phyloP scores from a whole-genome alignment of 2,888 invertebrate species.

The Erebia palarica region DNA sequence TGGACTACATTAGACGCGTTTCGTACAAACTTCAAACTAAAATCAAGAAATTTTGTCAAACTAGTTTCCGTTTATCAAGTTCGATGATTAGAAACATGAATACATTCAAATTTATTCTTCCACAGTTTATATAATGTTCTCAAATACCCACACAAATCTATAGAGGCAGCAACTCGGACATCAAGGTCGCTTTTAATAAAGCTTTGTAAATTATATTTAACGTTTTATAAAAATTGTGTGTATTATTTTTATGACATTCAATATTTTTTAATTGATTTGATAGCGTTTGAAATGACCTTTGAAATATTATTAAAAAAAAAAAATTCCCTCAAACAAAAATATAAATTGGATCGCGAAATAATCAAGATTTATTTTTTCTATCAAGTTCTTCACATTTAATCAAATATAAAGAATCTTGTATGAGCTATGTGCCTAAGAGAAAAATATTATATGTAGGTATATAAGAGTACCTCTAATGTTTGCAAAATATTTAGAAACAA shows the following conservation, averaged over 20 bases:
- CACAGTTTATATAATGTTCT: constrained; percentile 44
- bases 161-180: constrained; percentile 35
- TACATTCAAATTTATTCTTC: constrained; percentile 46
- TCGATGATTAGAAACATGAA: constrained; percentile 40
- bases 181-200: constrained; percentile 41
- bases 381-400: too few relatives aligned
- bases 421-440: too few relatives aligned
- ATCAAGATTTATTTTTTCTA: too few relatives aligned
- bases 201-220: constrained; percentile 30
- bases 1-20: constrained; percentile 20
- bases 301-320: constrained; percentile 1
- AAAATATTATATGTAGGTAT: too few relatives aligned
- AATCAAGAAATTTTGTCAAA: constrained; percentile 38
- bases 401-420: too few relatives aligned
- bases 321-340: too few relatives aligned
- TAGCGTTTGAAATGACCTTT: constrained; percentile 18
- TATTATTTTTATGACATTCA: constrained; percentile 33
- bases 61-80: constrained; percentile 37
- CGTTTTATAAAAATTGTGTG: constrained; percentile 29
- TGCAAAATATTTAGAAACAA: too few relatives aligned
- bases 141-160: constrained; percentile 39
- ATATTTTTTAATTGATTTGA: constrained; percentile 31
- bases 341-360: too few relatives aligned
- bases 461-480: too few relatives aligned
- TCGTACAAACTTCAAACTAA: constrained; percentile 25